These are phyloP conservation scores for Notodonta dromedarius DNA, from an alignment of 2,888 invertebrate genomes.

Conservation along the genomic window DNA sequence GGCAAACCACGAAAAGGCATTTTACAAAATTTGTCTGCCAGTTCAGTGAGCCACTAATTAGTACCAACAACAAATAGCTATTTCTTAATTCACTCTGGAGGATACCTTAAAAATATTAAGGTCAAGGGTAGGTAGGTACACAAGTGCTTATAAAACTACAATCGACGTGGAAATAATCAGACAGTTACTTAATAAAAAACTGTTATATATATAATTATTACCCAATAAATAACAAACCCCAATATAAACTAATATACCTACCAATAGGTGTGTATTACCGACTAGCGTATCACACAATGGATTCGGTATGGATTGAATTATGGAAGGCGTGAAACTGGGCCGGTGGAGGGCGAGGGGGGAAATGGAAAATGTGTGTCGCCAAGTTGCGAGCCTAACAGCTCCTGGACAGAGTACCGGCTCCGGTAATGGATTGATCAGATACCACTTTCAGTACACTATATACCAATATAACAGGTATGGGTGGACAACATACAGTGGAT, in stretches of 20 bases:
- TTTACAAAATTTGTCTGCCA: too few species aligned
- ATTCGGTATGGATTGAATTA: slow-evolving; percentile 79
- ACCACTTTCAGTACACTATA: slow-evolving; percentile 59
- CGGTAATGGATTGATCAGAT: slow-evolving; percentile 82
- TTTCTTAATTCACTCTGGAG: too few species aligned
- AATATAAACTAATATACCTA: slow-evolving; percentile 15
- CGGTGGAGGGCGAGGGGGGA: slow-evolving; percentile 69
- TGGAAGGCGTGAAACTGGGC: slow-evolving; percentile 74
- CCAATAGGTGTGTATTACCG: slow-evolving; percentile 20
- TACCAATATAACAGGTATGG: slow-evolving; percentile 15
- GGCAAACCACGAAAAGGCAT: too few species aligned
- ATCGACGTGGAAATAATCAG: too few species aligned
- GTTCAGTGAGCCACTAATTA: too few species aligned
- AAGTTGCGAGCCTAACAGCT: slow-evolving; percentile 74
- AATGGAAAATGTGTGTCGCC: slow-evolving; percentile 83
- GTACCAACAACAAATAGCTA: too few species aligned
- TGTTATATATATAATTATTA: too few species aligned
- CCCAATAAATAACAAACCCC: background rate
- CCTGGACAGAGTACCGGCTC: slow-evolving; percentile 67
- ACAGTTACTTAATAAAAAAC: too few species aligned
- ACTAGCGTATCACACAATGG: slow-evolving; percentile 63
- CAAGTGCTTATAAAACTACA: too few species aligned
- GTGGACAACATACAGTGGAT: background rate
- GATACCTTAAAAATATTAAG: too few species aligned
- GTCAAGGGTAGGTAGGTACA: too few species aligned